These are phyloP conservation scores for Pipistrellus pygmaeus DNA, from an alignment of 2,797 vertebrate genomes.

Conservation along the genomic window DNA sequence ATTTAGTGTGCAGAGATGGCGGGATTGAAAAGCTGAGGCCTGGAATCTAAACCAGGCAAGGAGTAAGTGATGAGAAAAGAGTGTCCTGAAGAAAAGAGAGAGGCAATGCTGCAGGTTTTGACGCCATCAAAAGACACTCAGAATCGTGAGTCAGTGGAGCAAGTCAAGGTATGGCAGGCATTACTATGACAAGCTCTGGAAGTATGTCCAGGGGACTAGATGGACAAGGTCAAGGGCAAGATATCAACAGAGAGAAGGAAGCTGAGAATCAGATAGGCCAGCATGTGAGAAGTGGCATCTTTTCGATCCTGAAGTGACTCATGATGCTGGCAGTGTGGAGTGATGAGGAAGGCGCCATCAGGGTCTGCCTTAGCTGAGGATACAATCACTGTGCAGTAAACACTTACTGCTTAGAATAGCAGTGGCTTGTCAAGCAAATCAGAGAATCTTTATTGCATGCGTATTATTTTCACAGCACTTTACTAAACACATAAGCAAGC, in stretches of 20 bases:
- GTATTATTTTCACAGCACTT: not conserved
- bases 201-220: not conserved
- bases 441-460: not conserved
- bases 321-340: not conserved
- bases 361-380: not conserved
- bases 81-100: not conserved
- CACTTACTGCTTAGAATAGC: not conserved
- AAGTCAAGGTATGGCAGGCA: not conserved
- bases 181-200: not conserved
- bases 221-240: not conserved
- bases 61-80: not conserved
- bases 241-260: not conserved
- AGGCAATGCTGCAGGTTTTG: not conserved
- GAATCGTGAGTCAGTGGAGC: not conserved
- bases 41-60: not conserved
- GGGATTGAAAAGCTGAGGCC: not conserved
- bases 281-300: too few relatives aligned
- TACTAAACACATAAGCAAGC: not conserved
- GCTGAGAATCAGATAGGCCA: not conserved
- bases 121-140: not conserved
- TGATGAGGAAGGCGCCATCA: not conserved
- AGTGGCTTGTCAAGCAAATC: not conserved
- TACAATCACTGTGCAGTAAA: not conserved
- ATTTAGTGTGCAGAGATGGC: not conserved
- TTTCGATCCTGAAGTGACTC: not conserved